Evolutionary conservation across 2,797 vertebrate genomes (phyloP).

Genomic region (Carcharodon carcharias): DNA sequence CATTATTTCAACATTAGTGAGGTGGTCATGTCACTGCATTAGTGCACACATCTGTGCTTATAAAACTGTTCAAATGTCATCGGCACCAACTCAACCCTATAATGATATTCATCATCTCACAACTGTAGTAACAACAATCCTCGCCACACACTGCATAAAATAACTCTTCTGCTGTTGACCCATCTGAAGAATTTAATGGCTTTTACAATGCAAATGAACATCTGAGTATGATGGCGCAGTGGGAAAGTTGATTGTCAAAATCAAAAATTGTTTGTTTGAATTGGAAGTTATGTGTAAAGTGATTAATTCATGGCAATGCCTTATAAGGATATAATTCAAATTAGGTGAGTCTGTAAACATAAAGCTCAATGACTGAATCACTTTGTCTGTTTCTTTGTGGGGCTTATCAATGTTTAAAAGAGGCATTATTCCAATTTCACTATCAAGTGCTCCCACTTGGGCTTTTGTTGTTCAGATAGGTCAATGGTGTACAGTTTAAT

Average conservation of each 20-base stretch:
- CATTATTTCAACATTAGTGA: background rate
- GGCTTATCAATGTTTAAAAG: background rate
- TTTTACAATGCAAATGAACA: background rate
- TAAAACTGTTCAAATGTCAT: background rate
- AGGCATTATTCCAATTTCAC: background rate
- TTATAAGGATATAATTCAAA: background rate
- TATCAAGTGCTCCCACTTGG: background rate
- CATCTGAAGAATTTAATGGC: background rate
- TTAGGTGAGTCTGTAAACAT: background rate
- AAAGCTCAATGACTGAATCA: background rate
- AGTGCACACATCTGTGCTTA: background rate
- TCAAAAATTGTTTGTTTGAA: too few relatives aligned
- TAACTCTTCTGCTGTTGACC: background rate
- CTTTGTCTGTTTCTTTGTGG: background rate
- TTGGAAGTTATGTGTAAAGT: background rate
- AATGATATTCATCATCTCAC: background rate
- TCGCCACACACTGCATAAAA: background rate
- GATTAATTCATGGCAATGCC: background rate
- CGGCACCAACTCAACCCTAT: background rate
- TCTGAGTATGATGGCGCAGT: background rate
- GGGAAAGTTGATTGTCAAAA: background rate
- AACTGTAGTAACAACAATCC: background rate
- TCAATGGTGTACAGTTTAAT: background rate
- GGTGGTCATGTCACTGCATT: background rate
- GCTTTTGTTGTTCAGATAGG: background rate